Base-by-base conservation (phyloP, 2,888 invertebrate genomes). In the Rhyacophila evoluta region DNA sequence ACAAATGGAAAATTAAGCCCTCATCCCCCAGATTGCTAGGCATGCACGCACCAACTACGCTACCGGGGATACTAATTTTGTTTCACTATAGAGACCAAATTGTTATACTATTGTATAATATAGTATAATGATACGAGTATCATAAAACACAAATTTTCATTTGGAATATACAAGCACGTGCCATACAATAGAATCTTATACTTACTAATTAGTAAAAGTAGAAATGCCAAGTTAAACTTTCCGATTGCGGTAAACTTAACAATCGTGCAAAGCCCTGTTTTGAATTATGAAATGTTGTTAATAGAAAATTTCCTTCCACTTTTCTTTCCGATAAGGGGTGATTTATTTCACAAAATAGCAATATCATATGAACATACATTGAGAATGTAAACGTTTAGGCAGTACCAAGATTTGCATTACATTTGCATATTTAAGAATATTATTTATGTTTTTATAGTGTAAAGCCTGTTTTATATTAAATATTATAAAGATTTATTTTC, bases 261-360 rank as follows among this genome's bases (percentile, higher is more conserved):
- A 55, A 19, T 55, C 19, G 55, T 19, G 15, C 25, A 10, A 55
- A 55, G 12, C 15, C 39, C 6, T 39, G 39, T 25, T 55, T 55
- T 55, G 19, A 55, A 55, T 55, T 55, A 55, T 55, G 55, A 55
- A 55, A 55, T 55, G 55, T 55, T 55, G 15, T 55, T 55, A 19
- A 55, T 19, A 10, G 15, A 12, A 41, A 25, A 10, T 19, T 1
- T 10, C 10, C 55, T 55, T 55, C 55, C 19, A 55, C 55, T 19
- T 55, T 55, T 15, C 39, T 12, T 39, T 39, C 15, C 15, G 39
- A 55, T 55, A 55, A 19, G 55, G 55, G 55, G 19, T 55, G 55
- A 55, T 55, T 55, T 55, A 55, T 55, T 55, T 19, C 15, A 19
- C 19, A 19, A 55, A 25, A 55, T 19, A 55, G 19, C 55, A 25